Percentiles rank a stretch among this genome's conserved stretches.
Conservation (phyloP, 2,113 vertebrate genomes). For the Chroicocephalus ridibundus region DNA sequence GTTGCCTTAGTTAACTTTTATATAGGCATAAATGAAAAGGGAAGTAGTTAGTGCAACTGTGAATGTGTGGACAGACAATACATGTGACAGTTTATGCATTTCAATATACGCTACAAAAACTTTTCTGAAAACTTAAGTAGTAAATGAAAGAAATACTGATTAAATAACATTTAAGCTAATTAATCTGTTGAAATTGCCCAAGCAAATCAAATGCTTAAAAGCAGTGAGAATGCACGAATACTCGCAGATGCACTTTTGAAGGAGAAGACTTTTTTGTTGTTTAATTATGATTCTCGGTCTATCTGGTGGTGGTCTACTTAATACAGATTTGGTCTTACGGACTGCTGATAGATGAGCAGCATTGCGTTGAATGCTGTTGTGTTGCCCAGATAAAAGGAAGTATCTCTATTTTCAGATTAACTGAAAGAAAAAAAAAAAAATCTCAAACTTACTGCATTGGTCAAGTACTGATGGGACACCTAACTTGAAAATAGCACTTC, state of each 20-base stretch:
- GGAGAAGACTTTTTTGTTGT: background rate
- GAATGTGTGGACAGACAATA: conserved; percentile 8
- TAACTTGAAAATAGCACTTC: background rate
- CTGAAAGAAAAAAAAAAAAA: background rate
- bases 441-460: background rate
- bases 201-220: background rate
- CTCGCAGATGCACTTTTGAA: background rate
- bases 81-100: background rate
- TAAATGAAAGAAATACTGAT: background rate
- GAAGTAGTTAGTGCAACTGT: conserved; percentile 26
- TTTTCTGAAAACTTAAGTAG: background rate
- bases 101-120: background rate
- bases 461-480: background rate
- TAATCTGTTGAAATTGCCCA: background rate
- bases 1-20: conserved; percentile 38
- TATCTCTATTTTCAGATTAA: background rate
- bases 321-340: background rate
- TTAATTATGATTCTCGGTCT: background rate
- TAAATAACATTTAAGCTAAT: background rate
- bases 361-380: background rate
- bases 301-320: background rate
- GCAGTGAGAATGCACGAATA: background rate
- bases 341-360: background rate
- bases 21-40: background rate
- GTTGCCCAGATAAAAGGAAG: background rate